Evolutionary conservation across 2,113 vertebrate species (phyloP).

Genomic region (Numenius arquata): DNA sequence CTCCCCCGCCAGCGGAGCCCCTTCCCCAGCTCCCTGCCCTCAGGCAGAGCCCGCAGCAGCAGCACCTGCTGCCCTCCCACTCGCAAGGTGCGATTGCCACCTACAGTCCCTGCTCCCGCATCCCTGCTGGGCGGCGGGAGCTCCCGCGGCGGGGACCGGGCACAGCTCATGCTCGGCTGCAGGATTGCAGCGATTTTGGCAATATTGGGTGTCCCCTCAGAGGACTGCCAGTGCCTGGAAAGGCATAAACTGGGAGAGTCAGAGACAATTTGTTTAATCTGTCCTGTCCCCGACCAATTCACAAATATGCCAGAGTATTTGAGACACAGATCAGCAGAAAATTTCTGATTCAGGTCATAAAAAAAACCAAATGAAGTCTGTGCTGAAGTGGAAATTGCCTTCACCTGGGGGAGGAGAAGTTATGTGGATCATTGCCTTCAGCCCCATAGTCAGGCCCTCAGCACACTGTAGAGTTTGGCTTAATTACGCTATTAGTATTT

Average conservation of each 20-base stretch:
- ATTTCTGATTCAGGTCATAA: background rate
- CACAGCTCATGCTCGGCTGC: background rate
- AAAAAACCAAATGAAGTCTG: background rate
- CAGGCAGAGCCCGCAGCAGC: background rate
- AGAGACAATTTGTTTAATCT: background rate
- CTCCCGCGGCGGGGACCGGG: background rate
- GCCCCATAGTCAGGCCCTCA: background rate
- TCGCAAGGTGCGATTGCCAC: constrained; percentile 48
- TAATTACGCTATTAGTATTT: background rate
- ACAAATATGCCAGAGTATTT: background rate
- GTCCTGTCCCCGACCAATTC: background rate
- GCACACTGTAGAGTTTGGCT: background rate
- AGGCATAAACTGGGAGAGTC: background rate
- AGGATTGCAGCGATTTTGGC: fast-evolving
- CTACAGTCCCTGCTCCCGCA: constrained; percentile 13
- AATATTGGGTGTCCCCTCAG: fast-evolving
- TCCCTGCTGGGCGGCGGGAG: background rate
- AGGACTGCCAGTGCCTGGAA: background rate
- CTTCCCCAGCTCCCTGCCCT: background rate
- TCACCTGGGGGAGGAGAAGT: background rate
- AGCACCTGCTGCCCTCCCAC: background rate
- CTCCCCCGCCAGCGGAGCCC: background rate
- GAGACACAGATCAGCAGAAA: background rate
- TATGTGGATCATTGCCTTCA: background rate
- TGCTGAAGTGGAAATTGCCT: background rate